Percentiles rank a stretch among this genome's conserved stretches.
Evolutionary conservation across 1,140 invertebrate genomes (phyloP).

Genomic region (Frieseomelitta varia): DNA sequence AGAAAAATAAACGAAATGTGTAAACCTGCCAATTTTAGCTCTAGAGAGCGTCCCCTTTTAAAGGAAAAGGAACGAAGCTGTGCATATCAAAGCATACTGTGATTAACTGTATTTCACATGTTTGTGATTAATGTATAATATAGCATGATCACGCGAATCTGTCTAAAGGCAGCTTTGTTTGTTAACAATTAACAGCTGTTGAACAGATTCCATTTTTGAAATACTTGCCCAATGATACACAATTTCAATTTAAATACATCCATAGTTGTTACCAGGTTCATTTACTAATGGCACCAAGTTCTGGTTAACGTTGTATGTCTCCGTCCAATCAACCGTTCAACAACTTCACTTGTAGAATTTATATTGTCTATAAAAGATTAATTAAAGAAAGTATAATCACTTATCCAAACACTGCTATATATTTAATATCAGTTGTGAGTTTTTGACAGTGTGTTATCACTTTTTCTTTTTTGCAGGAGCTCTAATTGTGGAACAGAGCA

Average conservation of each 20-base stretch:
- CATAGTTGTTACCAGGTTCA: not conserved
- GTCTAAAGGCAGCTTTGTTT: not conserved
- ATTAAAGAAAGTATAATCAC: not conserved
- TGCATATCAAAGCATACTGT: not conserved
- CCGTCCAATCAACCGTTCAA: not conserved
- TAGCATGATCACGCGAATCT: not conserved
- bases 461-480: constrained; percentile 67
- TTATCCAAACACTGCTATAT: not conserved
- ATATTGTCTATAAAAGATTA: not conserved
- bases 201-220: not conserved
- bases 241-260: not conserved
- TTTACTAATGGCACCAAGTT: constrained; percentile 15
- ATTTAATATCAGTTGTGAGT: not conserved
- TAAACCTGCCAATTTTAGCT: too few species aligned
- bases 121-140: constrained; percentile 29
- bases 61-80: not conserved
- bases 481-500: constrained; percentile 67
- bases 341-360: not conserved
- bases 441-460: not conserved
- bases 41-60: not conserved
- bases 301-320: not conserved
- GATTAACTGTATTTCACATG: constrained; percentile 15
- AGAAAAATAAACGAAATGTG: not conserved
- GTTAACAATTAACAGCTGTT: not conserved
- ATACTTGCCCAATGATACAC: constrained; percentile 20